Conservation (phyloP, 2,888 invertebrate genomes). For the Cylindroiulus punctatus region DNA sequence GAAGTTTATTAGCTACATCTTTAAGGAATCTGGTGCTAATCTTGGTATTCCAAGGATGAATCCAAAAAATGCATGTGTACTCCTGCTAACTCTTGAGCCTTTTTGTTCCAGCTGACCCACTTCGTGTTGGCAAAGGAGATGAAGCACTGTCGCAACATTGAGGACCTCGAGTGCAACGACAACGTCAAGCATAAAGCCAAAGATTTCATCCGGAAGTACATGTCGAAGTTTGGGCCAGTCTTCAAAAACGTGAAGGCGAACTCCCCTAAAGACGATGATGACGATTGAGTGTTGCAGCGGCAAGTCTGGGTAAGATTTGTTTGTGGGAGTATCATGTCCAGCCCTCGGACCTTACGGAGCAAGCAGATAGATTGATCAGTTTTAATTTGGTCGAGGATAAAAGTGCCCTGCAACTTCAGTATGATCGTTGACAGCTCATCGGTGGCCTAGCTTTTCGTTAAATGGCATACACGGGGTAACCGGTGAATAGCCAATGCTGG, state of each 20-base stretch:
- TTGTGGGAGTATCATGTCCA: background rate
- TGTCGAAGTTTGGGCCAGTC: conserved; percentile 89
- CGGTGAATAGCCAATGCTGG: no score
- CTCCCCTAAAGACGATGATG: conserved; percentile 55
- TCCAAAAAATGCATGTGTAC: background rate
- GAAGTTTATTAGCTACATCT: no score
- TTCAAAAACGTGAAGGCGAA: conserved; percentile 67
- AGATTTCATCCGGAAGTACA: conserved; percentile 94
- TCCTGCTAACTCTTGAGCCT: background rate
- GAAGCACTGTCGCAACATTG: conserved; percentile 87
- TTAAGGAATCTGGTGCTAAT: no score
- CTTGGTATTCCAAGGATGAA: background rate
- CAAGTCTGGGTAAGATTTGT: conserved; percentile 7
- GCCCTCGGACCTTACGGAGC: background rate
- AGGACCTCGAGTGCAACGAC: conserved; percentile 86
- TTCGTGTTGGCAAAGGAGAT: conserved; percentile 95
- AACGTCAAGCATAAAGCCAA: conserved; percentile 94
- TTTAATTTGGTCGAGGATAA: background rate
- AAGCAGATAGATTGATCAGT: background rate
- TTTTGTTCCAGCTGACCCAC: conserved; percentile 82
- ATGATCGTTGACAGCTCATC: background rate
- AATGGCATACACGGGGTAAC: background rate
- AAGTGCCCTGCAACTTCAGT: no score
- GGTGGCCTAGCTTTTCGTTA: background rate
- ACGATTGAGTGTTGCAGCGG: background rate